Conservation (phyloP, 92 coral and sea anemone species). For the Scolanthus callimorphus region DNA sequence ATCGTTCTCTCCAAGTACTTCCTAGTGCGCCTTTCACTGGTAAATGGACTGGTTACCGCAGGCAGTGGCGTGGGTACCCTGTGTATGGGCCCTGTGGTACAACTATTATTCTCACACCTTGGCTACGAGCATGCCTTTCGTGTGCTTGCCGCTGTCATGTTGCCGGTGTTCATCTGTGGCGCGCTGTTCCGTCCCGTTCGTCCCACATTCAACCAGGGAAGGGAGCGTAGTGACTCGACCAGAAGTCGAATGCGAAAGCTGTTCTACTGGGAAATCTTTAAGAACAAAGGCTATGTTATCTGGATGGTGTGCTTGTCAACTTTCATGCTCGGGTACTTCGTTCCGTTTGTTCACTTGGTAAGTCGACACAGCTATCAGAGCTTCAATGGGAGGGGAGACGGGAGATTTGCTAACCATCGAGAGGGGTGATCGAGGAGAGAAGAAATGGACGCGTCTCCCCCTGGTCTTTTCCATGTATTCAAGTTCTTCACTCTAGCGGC, state of each 20-base stretch:
- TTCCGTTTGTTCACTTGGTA: slow-evolving; percentile 96
- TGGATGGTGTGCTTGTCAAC: slow-evolving; percentile 72
- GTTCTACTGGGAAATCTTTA: slow-evolving; percentile 80
- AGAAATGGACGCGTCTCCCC: no score
- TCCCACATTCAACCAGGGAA: slow-evolving; percentile 27
- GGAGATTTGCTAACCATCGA: no score
- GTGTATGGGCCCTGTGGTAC: slow-evolving; percentile 61
- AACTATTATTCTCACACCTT: slow-evolving; percentile 34
- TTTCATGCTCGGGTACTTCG: slow-evolving; percentile 87
- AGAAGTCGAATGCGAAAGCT: slow-evolving; percentile 33
- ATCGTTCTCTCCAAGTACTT: slow-evolving; percentile 79
- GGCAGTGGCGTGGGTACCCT: slow-evolving; percentile 90
- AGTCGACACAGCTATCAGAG: no score
- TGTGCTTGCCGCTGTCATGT: slow-evolving; percentile 54
- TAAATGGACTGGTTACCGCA: slow-evolving; percentile 79
- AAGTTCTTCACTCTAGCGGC: no score
- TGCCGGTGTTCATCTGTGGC: slow-evolving; percentile 52
- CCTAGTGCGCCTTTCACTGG: slow-evolving; percentile 72
- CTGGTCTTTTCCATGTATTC: no score
- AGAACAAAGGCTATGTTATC: slow-evolving; percentile 71
- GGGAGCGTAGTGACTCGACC: slow-evolving; percentile 3
- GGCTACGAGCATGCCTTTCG: slow-evolving; percentile 64
- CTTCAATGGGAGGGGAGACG: no score
- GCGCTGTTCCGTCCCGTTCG: slow-evolving; percentile 69
- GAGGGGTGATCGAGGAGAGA: no score